These are phyloP conservation scores for Sclerodermus sp. DNA, from an alignment of 2,888 invertebrate species.

Conservation along the genomic window DNA sequence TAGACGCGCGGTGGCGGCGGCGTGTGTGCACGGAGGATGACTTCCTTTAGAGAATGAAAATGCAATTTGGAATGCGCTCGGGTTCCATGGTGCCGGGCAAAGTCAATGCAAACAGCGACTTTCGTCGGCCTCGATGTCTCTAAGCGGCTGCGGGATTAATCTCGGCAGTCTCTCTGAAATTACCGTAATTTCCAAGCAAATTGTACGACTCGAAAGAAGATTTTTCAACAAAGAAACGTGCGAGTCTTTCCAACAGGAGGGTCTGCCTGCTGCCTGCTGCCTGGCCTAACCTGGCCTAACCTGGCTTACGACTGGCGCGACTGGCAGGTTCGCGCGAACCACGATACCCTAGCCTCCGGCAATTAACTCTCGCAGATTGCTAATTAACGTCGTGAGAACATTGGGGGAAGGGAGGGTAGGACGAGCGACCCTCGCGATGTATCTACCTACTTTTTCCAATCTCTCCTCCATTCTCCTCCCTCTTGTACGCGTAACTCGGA, in stretches of 20 bases:
- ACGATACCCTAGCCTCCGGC: conserved; percentile 24
- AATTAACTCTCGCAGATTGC: conserved; percentile 43
- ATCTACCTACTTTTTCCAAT: conserved; percentile 20
- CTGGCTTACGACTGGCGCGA: no score
- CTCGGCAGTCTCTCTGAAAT: not conserved
- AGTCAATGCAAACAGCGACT: not conserved
- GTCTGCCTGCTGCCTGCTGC: conserved; percentile 18
- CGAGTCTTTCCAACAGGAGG: conserved; percentile 8
- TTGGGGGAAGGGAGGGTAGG: conserved; percentile 26
- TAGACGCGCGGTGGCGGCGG: no score
- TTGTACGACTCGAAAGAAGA: conserved; percentile 4
- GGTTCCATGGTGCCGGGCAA: no score
- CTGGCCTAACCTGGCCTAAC: not conserved
- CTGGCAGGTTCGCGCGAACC: conserved; percentile 11
- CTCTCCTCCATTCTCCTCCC: not conserved
- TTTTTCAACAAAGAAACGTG: conserved; percentile 13
- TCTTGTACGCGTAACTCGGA: no score
- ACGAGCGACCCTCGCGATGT: no score
- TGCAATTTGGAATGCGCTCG: no score
- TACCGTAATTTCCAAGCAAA: conserved; percentile 8
- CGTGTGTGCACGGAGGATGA: no score
- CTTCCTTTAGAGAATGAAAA: no score
- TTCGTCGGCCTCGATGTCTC: not conserved
- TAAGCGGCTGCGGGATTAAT: not conserved
- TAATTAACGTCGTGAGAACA: conserved; percentile 47